Percentiles rank a stretch among this genome's conserved stretches.
Conservation (phyloP, 1,140 invertebrate species). For the Oryzaephilus surinamensis region DNA sequence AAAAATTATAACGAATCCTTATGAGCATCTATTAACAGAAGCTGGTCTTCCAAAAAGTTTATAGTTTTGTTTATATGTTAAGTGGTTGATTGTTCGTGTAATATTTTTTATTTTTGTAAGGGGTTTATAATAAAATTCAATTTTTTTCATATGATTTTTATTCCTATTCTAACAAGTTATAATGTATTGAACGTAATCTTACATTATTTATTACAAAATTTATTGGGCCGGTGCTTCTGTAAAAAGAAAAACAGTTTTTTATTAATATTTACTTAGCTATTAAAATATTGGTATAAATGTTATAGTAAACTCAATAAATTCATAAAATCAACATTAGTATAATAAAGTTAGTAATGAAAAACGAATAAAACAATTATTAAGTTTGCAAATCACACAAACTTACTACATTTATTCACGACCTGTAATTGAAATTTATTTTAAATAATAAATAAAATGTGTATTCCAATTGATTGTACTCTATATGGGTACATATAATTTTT, state of each 20-base stretch:
- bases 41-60: conserved; percentile 38
- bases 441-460: conserved; percentile 31
- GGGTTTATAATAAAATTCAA: no score
- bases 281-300: no score
- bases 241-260: no score
- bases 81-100: background rate
- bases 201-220: no score
- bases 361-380: background rate
- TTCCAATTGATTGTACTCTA: no score
- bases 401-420: conserved; percentile 7
- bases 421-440: conserved; percentile 14
- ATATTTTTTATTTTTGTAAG: conserved; percentile 1
- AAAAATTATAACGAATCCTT: conserved; percentile 33
- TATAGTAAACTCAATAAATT: no score
- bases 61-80: conserved; percentile 1
- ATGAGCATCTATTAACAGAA: conserved; percentile 45
- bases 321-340: background rate
- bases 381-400: conserved; percentile 5
- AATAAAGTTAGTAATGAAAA: background rate
- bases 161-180: no score
- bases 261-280: no score
- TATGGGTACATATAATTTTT: no score
- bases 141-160: no score
- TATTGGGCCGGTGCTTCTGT: no score
- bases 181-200: no score